phyloP scores from a whole-genome alignment of 2,797 vertebrate species.

The Sus cebifrons region DNA sequence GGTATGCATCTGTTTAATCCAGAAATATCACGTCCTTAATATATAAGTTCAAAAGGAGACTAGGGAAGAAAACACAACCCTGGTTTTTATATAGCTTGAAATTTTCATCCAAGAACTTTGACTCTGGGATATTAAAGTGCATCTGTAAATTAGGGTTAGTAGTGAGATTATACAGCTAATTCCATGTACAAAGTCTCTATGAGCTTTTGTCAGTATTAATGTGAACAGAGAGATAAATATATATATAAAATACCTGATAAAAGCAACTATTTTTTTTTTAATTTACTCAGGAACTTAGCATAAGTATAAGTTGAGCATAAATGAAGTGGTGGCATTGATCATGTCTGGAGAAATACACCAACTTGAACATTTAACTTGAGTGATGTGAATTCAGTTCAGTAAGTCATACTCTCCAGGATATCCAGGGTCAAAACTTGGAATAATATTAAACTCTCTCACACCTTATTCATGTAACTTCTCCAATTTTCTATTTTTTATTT shows the following conservation, averaged over 20 bases:
- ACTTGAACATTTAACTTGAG: not conserved
- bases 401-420: not conserved
- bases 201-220: not conserved
- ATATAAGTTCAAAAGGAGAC: not conserved
- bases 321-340: not conserved
- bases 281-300: not conserved
- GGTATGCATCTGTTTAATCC: not conserved
- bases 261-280: not conserved
- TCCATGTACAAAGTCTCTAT: not conserved
- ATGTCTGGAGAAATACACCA: slow-evolving; percentile 24
- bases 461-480: not conserved
- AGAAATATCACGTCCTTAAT: slow-evolving; percentile 8
- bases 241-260: not conserved
- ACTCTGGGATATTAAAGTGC: not conserved
- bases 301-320: not conserved
- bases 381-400: not conserved
- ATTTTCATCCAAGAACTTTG: not conserved
- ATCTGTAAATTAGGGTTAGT: not conserved
- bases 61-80: not conserved
- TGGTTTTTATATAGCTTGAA: not conserved
- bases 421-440: not conserved
- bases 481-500: not conserved
- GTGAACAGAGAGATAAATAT: not conserved
- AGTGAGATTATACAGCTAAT: not conserved
- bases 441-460: not conserved